Percentiles rank a stretch among this genome's conserved stretches.
Conservation (phyloP, 1,140 invertebrate species). For the Drosophila obscura region DNA sequence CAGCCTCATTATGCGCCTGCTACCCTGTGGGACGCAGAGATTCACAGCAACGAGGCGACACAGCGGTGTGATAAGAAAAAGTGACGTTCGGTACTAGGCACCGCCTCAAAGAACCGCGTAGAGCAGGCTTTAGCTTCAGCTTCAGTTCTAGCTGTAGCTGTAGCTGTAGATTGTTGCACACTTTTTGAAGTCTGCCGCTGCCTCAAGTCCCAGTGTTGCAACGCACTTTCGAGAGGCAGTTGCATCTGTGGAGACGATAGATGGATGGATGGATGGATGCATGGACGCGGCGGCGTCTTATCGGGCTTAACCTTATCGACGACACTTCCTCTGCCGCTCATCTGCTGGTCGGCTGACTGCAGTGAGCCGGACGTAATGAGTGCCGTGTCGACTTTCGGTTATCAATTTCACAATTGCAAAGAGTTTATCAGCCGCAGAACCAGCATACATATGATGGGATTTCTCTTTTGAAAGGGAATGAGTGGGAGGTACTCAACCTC, state of each 20-base stretch:
- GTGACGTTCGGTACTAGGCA: constrained; percentile 65
- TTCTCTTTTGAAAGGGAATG: constrained; percentile 9
- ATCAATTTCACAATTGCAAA: constrained; percentile 59
- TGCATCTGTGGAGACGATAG: too few relatives aligned
- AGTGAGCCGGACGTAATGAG: constrained; percentile 42
- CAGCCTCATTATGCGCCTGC: constrained; percentile 35
- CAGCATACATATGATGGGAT: constrained; percentile 33
- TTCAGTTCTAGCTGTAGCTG: too few relatives aligned
- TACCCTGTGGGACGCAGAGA: constrained; percentile 27
- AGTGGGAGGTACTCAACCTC: constrained; percentile 2
- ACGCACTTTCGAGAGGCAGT: too few relatives aligned
- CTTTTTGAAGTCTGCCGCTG: too few relatives aligned
- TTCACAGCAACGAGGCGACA: background rate
- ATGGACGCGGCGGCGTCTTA: constrained; percentile 12
- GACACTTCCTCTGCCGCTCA: constrained; percentile 20
- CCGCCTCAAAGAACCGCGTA: constrained; percentile 16
- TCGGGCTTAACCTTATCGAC: constrained; percentile 37
- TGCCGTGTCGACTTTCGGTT: constrained; percentile 39
- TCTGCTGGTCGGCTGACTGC: background rate
- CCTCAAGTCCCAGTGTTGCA: too few relatives aligned
- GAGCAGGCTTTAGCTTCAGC: background rate
- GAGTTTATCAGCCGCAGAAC: constrained; percentile 35
- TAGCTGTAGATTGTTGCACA: too few relatives aligned
- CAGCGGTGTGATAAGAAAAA: constrained; percentile 61
- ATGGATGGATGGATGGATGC: too few relatives aligned